Conservation (phyloP, 2,113 vertebrate genomes). For the Bombycilla garrulus region DNA sequence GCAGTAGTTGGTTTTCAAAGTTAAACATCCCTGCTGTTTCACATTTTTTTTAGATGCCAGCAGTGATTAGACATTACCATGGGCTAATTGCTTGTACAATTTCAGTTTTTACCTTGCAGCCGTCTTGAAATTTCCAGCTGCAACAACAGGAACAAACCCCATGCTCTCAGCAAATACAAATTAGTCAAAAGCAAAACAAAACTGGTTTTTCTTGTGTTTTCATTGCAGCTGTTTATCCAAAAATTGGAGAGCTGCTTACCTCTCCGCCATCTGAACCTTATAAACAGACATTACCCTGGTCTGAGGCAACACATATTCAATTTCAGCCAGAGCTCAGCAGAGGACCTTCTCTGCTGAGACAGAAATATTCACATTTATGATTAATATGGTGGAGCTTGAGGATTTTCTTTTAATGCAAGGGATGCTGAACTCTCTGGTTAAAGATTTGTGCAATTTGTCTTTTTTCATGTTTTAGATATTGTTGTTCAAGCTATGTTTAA, state of each 20-base stretch:
- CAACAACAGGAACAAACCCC: conserved; percentile 35
- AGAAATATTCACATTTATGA: background rate
- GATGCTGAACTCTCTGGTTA: background rate
- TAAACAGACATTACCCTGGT: background rate
- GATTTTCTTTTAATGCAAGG: background rate
- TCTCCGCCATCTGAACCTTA: background rate
- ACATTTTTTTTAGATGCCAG: conserved; percentile 5
- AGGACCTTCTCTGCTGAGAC: background rate
- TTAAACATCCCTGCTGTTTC: conserved; percentile 32
- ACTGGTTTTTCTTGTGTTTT: background rate
- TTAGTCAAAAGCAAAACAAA: conserved; percentile 50
- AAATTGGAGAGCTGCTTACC: conserved; percentile 6
- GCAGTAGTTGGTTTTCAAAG: conserved; percentile 48
- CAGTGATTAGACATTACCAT: conserved; percentile 35
- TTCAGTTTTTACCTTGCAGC: conserved; percentile 30
- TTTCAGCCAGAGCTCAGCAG: background rate
- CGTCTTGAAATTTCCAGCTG: conserved; percentile 41
- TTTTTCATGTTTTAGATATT: background rate
- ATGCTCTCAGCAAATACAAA: conserved; percentile 18
- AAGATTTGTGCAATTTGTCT: background rate
- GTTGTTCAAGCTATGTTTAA: background rate
- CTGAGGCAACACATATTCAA: background rate
- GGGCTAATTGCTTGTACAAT: conserved; percentile 38
- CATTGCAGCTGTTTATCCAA: conserved; percentile 34
- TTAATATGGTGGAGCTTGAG: background rate